Evolutionary conservation across 2,113 vertebrate genomes (phyloP), one percentile per base, ranked within the genome.

Genomic region (Coptodon bakossiorum): DNA sequence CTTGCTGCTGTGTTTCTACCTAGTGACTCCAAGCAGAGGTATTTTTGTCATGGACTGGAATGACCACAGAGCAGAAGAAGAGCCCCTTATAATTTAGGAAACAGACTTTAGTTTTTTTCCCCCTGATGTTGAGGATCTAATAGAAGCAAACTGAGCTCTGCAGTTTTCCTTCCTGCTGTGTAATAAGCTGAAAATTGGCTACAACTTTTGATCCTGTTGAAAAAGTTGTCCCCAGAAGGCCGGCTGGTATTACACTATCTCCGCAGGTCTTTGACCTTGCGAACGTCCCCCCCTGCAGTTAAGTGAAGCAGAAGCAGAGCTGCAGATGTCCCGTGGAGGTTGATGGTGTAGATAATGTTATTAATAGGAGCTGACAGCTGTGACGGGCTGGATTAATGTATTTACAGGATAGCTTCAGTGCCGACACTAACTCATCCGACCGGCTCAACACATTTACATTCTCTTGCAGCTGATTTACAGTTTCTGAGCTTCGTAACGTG

Each of bases 281-380:
- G 12, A 31, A 50, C 0, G 4, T 50, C 45, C 1, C 71, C 43
- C 43, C 61, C 63, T 22, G 45, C 45, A 78, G 45, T 50, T 78
- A 29, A 78, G 10, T 31, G 71, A 50, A 31, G 45, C 71, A 50
- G 71, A 76, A 48, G 71, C 71, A 31, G 10, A 59, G 83, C 80
- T 45, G 54, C 89, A 87, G 81, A 89, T 80, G 89, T 91, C 79
- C 80, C 56, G 24, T 12, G 59, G 87, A 90, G 81, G 86, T 66
- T 78, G 87, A 93, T 59, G 81, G 34, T 50, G 88, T 71, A 56
- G 80, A 88, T 89, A 31, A 89, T 16, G 10, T 86, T 83, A 86
- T 91, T 93, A 91, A 92, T 84, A 45, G 54, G n/a, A 82, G 61
- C 86, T 57, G 91, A 90, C 91, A 91, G 87, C 90, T 88, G 87